phyloP scores from a whole-genome alignment of 2,113 vertebrate genomes.

The Aldabrachelys gigantea region DNA sequence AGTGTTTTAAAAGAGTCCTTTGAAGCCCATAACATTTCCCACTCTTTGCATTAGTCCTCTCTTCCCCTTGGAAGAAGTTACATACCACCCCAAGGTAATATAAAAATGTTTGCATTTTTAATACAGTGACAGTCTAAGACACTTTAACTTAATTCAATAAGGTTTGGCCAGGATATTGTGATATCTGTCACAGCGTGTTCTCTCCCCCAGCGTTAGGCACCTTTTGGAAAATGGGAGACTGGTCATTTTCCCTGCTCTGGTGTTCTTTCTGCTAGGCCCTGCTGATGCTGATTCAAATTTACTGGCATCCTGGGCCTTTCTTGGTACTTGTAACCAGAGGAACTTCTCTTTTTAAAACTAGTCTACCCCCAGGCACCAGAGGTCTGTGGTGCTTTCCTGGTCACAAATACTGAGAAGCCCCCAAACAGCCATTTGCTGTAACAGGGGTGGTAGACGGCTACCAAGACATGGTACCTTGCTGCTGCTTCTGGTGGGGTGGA shows the following conservation, averaged over 20 bases:
- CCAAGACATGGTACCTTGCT: background rate
- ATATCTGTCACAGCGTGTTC: background rate
- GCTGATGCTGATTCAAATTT: background rate
- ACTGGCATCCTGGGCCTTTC: background rate
- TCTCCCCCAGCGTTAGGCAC: background rate
- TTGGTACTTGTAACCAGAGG: background rate
- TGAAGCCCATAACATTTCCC: background rate
- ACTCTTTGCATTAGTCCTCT: background rate
- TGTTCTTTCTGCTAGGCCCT: background rate
- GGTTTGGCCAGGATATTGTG: background rate
- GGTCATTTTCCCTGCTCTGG: background rate
- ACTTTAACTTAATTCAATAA: background rate
- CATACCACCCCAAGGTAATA: background rate
- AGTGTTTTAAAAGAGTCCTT: background rate
- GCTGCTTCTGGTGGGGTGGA: background rate
- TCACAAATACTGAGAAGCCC: background rate
- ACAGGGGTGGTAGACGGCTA: background rate
- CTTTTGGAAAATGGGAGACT: background rate
- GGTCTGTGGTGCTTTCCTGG: background rate
- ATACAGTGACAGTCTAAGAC: background rate
- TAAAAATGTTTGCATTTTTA: background rate
- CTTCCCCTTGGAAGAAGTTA: background rate
- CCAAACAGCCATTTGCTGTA: background rate
- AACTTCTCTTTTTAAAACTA: background rate
- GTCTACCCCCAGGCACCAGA: background rate